Percentiles rank a stretch among this genome's conserved stretches.
Evolutionary conservation across 2,113 vertebrate species (phyloP).

Genomic region (Zapornia atra): DNA sequence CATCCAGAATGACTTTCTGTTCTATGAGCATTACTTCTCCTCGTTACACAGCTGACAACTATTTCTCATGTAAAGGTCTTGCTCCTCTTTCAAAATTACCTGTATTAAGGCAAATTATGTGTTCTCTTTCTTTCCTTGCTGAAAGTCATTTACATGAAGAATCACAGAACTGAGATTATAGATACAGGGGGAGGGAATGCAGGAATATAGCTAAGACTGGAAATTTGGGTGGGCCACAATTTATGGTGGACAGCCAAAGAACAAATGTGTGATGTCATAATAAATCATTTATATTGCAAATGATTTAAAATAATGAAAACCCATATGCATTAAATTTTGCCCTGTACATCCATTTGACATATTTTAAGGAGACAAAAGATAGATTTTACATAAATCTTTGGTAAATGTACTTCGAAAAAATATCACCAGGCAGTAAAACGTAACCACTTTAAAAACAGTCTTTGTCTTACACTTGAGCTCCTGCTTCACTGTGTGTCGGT

Average conservation of each 20-base stretch:
- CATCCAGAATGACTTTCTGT: constrained; percentile 24
- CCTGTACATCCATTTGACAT: constrained; percentile 57
- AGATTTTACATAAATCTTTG: constrained; percentile 71
- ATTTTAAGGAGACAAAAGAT: constrained; percentile 65
- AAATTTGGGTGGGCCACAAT: constrained; percentile 55
- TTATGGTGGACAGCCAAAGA: constrained; percentile 60
- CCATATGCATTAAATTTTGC: constrained; percentile 65
- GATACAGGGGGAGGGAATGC: constrained; percentile 4
- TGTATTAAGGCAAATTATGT: constrained; percentile 54
- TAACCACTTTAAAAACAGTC: constrained; percentile 31
- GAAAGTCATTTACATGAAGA: constrained; percentile 56
- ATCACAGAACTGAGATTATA: constrained; percentile 8
- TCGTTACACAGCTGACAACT: neutral
- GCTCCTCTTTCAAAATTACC: constrained; percentile 44
- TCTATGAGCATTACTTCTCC: neutral
- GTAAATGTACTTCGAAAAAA: constrained; percentile 47
- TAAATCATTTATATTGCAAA: constrained; percentile 65
- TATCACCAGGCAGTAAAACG: constrained; percentile 27
- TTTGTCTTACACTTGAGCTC: constrained; percentile 17
- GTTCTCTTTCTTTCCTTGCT: constrained; percentile 19
- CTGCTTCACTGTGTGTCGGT: neutral
- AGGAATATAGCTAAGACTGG: constrained; percentile 5
- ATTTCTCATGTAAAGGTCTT: constrained; percentile 43
- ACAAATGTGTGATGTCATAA: constrained; percentile 43
- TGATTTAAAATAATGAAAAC: constrained; percentile 68